These are phyloP conservation scores for Syrmaticus mikado DNA, from an alignment of 2,113 vertebrate genomes.

Conservation along the genomic window DNA sequence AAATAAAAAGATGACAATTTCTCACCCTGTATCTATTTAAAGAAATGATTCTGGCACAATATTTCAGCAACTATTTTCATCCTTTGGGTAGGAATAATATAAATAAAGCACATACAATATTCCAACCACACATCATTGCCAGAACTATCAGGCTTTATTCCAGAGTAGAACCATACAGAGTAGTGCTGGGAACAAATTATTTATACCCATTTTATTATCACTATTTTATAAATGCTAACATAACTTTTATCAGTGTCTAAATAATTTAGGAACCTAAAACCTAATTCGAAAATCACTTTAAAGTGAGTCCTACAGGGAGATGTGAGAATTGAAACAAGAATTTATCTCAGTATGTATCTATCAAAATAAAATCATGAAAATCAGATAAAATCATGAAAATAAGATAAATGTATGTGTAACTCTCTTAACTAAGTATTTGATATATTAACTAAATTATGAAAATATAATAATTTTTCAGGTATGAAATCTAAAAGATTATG, in stretches of 20 bases:
- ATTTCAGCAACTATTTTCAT: neutral
- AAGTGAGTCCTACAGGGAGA: neutral
- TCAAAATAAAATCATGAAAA: neutral
- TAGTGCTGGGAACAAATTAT: neutral
- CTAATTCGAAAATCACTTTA: neutral
- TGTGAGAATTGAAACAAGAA: neutral
- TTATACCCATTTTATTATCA: neutral
- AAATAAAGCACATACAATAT: neutral
- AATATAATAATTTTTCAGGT: fast-evolving
- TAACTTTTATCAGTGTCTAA: neutral
- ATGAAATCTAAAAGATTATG: neutral
- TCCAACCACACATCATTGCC: neutral
- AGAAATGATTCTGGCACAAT: slow-evolving; percentile 39
- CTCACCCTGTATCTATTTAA: neutral
- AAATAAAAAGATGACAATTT: slow-evolving; percentile 19
- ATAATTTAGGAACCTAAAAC: neutral
- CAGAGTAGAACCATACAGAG: neutral
- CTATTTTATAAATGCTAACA: neutral
- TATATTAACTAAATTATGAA: neutral
- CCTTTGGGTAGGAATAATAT: neutral
- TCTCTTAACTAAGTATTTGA: neutral
- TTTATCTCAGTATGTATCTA: neutral
- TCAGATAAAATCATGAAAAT: neutral
- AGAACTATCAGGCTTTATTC: neutral
- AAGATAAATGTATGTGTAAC: neutral